Base-by-base conservation (phyloP, 2,888 invertebrate species). In the Willowsia nigromaculata region DNA sequence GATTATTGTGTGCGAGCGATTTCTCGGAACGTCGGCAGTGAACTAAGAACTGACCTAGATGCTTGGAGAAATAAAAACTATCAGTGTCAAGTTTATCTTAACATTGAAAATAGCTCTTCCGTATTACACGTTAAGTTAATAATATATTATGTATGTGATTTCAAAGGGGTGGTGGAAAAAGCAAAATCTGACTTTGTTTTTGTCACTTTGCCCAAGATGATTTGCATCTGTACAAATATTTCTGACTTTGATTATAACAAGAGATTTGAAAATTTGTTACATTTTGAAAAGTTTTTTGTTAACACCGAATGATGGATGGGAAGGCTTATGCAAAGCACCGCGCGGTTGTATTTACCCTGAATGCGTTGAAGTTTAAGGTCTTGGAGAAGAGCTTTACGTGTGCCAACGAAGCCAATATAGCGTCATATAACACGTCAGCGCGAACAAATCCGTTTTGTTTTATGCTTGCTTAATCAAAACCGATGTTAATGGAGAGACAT, bases 141-240 rank as follows among this genome's bases (percentile, higher is more conserved):
- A 59, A 37, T 37, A 65, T 37, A 43, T 43, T 43, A 74, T 27
- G 9, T 76, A 43, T 71, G 37, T 22, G 47, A 25, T 37, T 18
- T 80, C 82, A 40, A 65, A 81, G 62, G 53, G 74, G 53, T 5
- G 53, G 71, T 30, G 47, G 27, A 27, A 30, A 18, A 5, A 74
- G 74, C 22, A 40, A 62, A 62, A 40, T 62, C 25, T 13, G 33
- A 59, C 47, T 81, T 65, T 30, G 37, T 80, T 87, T 87, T 87
- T 87, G 87, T 87, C 87, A 87, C 87, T 81, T 81, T 87, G 87
- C 87, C 87, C 87, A 80, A 81, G 30, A 81, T 80, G 87, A 80
- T 53, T 87, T 81, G 59, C 87, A 81, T 80, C 81, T 71, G 87
- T 81, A 87, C 65, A 71, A 87, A 81, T 81, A 37, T 62, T 74